Evolutionary conservation across 1,140 invertebrate genomes (phyloP).

Genomic region (Bombus picipes): DNA sequence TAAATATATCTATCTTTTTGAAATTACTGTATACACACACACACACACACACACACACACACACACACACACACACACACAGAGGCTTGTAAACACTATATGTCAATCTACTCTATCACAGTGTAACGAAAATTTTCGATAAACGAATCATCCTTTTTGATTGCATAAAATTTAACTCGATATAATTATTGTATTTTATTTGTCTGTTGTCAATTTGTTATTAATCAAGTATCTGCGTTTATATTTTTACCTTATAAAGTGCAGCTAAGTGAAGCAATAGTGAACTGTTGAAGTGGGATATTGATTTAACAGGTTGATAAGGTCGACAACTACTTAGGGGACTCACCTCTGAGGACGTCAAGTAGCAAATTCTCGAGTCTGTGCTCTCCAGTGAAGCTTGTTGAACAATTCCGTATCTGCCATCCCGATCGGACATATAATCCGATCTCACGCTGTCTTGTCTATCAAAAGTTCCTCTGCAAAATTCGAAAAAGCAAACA

Average conservation of each 20-base stretch:
- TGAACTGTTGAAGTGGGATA: slow-evolving; percentile 52
- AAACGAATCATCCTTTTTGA: neutral
- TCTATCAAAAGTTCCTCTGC: slow-evolving; percentile 92
- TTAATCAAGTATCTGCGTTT: neutral
- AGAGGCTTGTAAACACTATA: neutral
- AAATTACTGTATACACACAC: too few species aligned
- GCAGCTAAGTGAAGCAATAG: neutral
- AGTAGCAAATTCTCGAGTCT: slow-evolving; percentile 95
- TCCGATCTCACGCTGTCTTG: slow-evolving; percentile 94
- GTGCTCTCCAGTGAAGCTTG: slow-evolving; percentile 96
- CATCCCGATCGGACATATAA: slow-evolving; percentile 94
- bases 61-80: too few species aligned
- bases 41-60: too few species aligned
- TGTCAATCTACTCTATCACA: neutral
- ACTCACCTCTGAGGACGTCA: slow-evolving; percentile 97
- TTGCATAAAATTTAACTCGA: neutral
- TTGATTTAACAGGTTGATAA: slow-evolving; percentile 72
- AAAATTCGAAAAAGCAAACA: slow-evolving; percentile 58
- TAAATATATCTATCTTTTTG: neutral
- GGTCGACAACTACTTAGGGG: slow-evolving; percentile 73
- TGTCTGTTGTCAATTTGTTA: neutral
- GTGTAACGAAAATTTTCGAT: neutral
- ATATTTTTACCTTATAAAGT: neutral
- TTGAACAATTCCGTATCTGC: slow-evolving; percentile 92
- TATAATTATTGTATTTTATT: neutral